Base-by-base conservation (phyloP, 2,888 invertebrate genomes). In the Pterostichus niger region DNA sequence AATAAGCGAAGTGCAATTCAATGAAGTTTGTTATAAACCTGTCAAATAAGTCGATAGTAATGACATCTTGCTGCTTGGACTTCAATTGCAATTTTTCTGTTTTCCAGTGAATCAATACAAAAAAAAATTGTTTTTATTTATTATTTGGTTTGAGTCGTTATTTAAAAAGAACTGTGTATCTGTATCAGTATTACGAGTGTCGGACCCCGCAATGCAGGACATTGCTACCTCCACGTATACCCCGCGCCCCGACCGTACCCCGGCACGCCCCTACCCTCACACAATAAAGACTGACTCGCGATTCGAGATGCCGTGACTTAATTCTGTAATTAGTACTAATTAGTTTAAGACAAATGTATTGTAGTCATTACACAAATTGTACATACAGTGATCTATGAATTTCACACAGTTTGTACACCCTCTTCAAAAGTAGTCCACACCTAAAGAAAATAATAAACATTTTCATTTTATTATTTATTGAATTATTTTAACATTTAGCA, bases 201-300 rank as follows among this genome's bases (percentile, higher is more conserved):
- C 31, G 64, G 35, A 64, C 35, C 17, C 52, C 44, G 75, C 75
- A 75, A 75, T 75, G 75, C 75, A 49, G 75, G 75, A 77, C 77
- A 77, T 77, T 77, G 77, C 77, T 54, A 35, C 77, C 77, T 76
- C 78, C 33, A 49, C 31, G n/a, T 33, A 15, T 52, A 31, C 61
- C 56, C 40, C 40, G 2, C 40, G 9, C 40, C 40, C 40, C 40
- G 7, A 0, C 7, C 40, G 9, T 6, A 7, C 40, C 40, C 40
- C 40, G 40, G 40, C 40, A 40, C 40, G 6, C 40, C 40, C 40
- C 40, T 3, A 40, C 40, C 40, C 40, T 40, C 9, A 24, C 61
- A 83, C 76, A 33, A 35, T 56, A 77, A 83, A 83, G 83, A 83
- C 83, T 83, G 83, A 83, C 49, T 59, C 40, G 73, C 71, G 40